These are phyloP conservation scores for Drosophila chauvacae DNA, from an alignment of 1,140 invertebrate species.

Conservation along the genomic window DNA sequence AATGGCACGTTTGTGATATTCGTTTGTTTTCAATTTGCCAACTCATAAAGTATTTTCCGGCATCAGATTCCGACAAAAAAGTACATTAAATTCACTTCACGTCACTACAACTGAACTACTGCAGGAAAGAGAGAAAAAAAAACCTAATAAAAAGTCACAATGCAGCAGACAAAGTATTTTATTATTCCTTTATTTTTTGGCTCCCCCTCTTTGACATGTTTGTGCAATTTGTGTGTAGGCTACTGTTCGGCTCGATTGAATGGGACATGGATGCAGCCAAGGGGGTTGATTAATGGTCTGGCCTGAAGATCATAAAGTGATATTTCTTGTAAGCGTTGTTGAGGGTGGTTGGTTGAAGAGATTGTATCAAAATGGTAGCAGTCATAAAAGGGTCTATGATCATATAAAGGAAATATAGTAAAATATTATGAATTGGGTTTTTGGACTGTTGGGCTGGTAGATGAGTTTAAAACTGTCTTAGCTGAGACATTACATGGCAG, in stretches of 20 bases:
- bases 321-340: slow-evolving; percentile 24
- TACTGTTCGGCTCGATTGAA: slow-evolving; percentile 34
- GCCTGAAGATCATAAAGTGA: slow-evolving; percentile 22
- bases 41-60: slow-evolving; percentile 15
- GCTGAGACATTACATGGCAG: not conserved
- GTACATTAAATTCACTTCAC: slow-evolving; percentile 6
- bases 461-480: too few species aligned
- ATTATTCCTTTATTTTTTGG: slow-evolving; percentile 26
- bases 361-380: slow-evolving; percentile 8
- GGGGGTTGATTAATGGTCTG: slow-evolving; percentile 32
- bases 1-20: slow-evolving; percentile 10
- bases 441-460: too few species aligned
- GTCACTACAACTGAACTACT: slow-evolving; percentile 4
- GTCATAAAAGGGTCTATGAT: not conserved
- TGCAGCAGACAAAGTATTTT: slow-evolving; percentile 48
- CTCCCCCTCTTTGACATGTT: slow-evolving; percentile 40
- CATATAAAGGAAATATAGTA: slow-evolving; percentile 13
- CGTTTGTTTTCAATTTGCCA: slow-evolving; percentile 28
- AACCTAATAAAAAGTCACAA: slow-evolving; percentile 36
- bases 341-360: slow-evolving; percentile 11
- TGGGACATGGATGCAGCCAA: slow-evolving; percentile 26
- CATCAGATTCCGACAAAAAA: not conserved
- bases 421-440: not conserved
- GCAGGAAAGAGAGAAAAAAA: slow-evolving; percentile 7
- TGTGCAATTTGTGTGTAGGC: slow-evolving; percentile 52